Conservation (phyloP, 2,888 invertebrate species). For the Clanis bilineata region DNA sequence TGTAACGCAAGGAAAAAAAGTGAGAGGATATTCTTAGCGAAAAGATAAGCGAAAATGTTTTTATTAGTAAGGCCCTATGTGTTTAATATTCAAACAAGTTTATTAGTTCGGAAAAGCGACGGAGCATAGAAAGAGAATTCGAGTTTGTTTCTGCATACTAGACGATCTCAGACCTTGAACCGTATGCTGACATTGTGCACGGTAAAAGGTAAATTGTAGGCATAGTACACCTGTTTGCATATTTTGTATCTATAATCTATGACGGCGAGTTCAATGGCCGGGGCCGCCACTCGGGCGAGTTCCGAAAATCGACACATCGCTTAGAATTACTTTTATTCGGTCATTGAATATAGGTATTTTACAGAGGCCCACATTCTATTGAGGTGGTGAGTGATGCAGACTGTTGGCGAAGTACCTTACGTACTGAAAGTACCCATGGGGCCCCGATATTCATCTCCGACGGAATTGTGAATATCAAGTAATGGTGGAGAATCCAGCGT, state of each 20-base stretch:
- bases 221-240: constrained; percentile 28
- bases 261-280: constrained; percentile 52
- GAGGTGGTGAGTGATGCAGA: not conserved
- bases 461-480: no score
- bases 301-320: constrained; percentile 31
- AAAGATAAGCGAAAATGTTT: no score
- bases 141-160: not conserved
- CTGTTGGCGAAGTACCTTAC: not conserved
- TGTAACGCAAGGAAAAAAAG: no score
- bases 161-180: not conserved
- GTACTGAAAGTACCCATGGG: no score
- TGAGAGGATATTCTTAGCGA: no score
- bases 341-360: not conserved
- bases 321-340: constrained; percentile 11
- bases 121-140: not conserved
- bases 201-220: constrained; percentile 13
- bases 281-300: constrained; percentile 52
- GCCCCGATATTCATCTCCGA: no score
- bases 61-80: not conserved
- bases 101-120: not conserved
- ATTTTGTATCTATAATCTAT: constrained; percentile 47
- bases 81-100: not conserved
- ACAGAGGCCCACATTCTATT: not conserved
- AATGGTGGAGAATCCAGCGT: no score
- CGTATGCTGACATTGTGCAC: not conserved